Base-by-base conservation (phyloP, 2,888 invertebrate genomes). In the Chelonus formosanus region DNA sequence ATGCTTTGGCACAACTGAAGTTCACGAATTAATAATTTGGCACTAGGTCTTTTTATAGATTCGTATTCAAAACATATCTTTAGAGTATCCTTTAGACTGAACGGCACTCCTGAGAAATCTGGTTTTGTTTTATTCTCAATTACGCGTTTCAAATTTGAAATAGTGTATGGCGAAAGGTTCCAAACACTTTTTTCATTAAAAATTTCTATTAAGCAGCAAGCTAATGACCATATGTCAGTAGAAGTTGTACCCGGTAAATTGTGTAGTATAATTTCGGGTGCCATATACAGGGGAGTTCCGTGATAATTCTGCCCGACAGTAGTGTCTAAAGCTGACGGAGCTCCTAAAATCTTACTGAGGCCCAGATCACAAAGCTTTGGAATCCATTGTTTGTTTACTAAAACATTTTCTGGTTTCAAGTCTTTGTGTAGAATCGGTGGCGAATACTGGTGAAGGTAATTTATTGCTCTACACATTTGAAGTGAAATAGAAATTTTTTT, bases 391-490 rank as follows among this genome's bases (percentile, higher is more conserved):
- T 10, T 10, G 10, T 50, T 50, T 5, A 50, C 31, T 3, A 50
- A 20, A 20, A 50, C 10, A 50, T 50, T 50, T 5, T 50, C 50
- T 10, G 50, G 50, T 50, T 50, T 50, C 10, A 50, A 4, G 5
- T 50, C 50, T 31, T 50, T 50, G 50, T 50, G 50, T 3, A 10
- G n/a, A 20, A 50, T 10, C 5, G 10, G 5, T 10, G 50, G 10
- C 2, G 5, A 10, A 3, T 10, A 50, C 5, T 50, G 5, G 31
- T 50, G 50, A 3, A 50, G 5, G 10, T 20, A 50, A 3, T 2
- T 10, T 10, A 50, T 50, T 3, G 50, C 5, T 20, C 10, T 5
- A 10, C 50, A 50, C 3, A 50, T 50, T 50, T 50, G 50, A 5
- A 50, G 20, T 10, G 50, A 8, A 50, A 50, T 50, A 3, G 20